Evolutionary conservation across 1,140 invertebrate genomes (phyloP), one percentile per base, ranked within the genome.

Genomic region (Lepidurus apus): DNA sequence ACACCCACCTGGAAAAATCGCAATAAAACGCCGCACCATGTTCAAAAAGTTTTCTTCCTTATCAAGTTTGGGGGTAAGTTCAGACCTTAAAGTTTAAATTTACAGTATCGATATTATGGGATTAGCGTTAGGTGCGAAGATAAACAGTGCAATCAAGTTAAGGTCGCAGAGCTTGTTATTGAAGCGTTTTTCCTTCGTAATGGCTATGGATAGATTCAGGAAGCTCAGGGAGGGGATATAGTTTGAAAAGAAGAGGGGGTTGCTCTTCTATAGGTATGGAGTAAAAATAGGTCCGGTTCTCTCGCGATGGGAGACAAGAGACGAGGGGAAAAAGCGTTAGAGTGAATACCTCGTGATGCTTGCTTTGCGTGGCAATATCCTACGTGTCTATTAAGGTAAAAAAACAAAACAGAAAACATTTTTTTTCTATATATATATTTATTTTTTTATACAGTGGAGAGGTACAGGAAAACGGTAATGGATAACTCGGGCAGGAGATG

Each of bases 61-160:
- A 73, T 82, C 81, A 75, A 82, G 81, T 80, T 53, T 82, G 13
- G 81, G 81, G 81, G 81, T 82, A 82, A 82, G 81, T 79, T 24
- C 7, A 44, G 47, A 73, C 74, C 65, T 74, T 42, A 24, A 73
- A 75, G 34, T 34, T 24, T 42, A 44, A 65, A 77, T 17, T 42
- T n/a, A 13, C 11, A 13, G 5, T 26, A 26, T 77, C 9, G 13
- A 53, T 42, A 75, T 34, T 34, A 34, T 4, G 34, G 34, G 34
- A 34, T 34, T 34, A 34, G 34, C 34, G 34, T 34, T 4, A 2
- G 34, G 2, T 34, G 34, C 34, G 34, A 34, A 34, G 34, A 2
- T 34, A 34, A 34, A 34, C 34, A 34, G 34, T 34, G 34, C 3
- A 34, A 34, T 34, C 34, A 34, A 34, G 34, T 34, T 34, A 34